phyloP scores from a whole-genome alignment of 2,113 vertebrate genomes.

The Cinclus mexicanus region DNA sequence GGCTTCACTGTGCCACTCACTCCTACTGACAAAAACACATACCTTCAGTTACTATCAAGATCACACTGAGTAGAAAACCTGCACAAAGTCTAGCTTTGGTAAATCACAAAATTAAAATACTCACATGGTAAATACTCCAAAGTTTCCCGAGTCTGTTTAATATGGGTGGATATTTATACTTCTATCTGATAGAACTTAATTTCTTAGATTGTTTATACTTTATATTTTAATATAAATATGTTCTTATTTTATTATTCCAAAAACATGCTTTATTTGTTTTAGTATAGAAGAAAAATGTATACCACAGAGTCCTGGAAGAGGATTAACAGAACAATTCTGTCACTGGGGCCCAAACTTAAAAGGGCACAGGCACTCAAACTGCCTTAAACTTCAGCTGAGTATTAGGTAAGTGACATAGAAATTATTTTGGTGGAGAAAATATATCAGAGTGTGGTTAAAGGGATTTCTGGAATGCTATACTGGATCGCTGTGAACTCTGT shows the following conservation, averaged over 20 bases:
- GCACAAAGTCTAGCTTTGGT: background rate
- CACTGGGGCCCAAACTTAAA: background rate
- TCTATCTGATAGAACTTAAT: background rate
- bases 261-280: background rate
- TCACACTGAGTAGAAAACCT: background rate
- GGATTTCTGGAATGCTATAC: background rate
- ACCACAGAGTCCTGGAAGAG: background rate
- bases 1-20: background rate
- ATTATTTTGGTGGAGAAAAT: background rate
- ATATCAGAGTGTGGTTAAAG: background rate
- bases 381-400: background rate
- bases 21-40: background rate
- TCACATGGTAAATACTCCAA: background rate
- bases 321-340: background rate
- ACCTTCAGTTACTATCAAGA: background rate
- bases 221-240: background rate
- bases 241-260: background rate
- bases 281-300: background rate
- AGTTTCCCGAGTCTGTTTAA: background rate
- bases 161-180: slow-evolving; percentile 10
- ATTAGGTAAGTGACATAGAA: background rate
- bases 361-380: background rate
- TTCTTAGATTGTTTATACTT: slow-evolving; percentile 23
- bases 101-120: background rate
- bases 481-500: background rate